Percentiles rank a stretch among this genome's conserved stretches.
Conservation (phyloP, 1,140 invertebrate genomes). For the Listronotus bonariensis region DNA sequence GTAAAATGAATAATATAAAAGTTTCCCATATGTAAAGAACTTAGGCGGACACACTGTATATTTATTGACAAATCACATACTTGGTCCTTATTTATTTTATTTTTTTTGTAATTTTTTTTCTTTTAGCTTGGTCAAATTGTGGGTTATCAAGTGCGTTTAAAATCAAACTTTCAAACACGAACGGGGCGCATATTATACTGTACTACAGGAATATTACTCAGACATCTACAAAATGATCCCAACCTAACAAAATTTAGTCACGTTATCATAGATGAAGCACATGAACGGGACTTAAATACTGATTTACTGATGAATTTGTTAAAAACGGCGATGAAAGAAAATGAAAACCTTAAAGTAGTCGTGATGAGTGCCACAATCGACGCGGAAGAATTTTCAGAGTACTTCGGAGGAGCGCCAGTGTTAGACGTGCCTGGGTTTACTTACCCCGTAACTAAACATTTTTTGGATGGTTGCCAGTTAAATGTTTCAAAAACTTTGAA, state of each 20-base stretch:
- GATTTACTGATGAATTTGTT: conserved; percentile 66
- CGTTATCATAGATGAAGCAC: conserved; percentile 78
- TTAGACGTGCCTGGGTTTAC: conserved; percentile 56
- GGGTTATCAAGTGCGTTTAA: conserved; percentile 69
- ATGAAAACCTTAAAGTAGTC: conserved; percentile 62
- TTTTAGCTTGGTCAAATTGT: conserved; percentile 73
- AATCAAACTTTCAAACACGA: conserved; percentile 47
- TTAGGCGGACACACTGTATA: no score
- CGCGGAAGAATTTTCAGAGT: conserved; percentile 62
- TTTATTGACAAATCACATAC: no score
- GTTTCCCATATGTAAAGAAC: no score
- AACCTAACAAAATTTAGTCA: conserved; percentile 63
- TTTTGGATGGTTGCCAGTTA: conserved; percentile 55
- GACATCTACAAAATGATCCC: conserved; percentile 61
- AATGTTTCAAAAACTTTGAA: conserved; percentile 43
- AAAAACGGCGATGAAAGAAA: conserved; percentile 57
- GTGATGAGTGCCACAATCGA: conserved; percentile 76
- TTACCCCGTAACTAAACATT: conserved; percentile 64
- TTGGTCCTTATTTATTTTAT: neutral
- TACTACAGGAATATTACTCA: conserved; percentile 68
- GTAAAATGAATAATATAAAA: no score
- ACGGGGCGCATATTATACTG: conserved; percentile 70
- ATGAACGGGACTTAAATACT: conserved; percentile 71
- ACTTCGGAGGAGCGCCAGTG: conserved; percentile 60
- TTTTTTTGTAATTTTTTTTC: neutral